phyloP scores from a whole-genome alignment of 2,797 vertebrate genomes.

The Myoxocephalus aenaeus region DNA sequence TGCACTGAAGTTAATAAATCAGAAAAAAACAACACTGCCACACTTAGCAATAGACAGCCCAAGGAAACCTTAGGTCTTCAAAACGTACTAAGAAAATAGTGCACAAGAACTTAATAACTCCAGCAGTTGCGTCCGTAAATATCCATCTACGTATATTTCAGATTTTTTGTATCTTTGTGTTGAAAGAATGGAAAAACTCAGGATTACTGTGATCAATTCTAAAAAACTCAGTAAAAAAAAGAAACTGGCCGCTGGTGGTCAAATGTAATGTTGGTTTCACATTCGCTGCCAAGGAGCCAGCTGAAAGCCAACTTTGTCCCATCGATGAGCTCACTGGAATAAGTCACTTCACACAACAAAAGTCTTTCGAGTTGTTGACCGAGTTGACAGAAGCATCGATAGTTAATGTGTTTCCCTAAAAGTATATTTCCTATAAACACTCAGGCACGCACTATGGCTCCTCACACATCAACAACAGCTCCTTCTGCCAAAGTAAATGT shows the following conservation, averaged over 20 bases:
- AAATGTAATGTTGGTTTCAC: background rate
- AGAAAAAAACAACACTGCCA: background rate
- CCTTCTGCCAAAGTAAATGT: slow-evolving; percentile 32
- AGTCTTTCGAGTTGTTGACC: background rate
- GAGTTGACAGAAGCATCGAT: background rate
- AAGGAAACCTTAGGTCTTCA: too few relatives aligned
- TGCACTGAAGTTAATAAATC: background rate
- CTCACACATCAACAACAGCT: slow-evolving; percentile 23
- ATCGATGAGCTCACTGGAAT: background rate
- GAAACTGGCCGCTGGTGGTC: too few relatives aligned
- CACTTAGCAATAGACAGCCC: background rate
- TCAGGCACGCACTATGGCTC: slow-evolving; percentile 3
- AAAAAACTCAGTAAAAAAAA: too few relatives aligned
- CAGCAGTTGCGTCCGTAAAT: background rate
- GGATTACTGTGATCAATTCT: too few relatives aligned
- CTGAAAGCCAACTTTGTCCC: background rate
- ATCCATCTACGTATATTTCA: background rate
- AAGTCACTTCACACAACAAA: background rate
- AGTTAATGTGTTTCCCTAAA: background rate
- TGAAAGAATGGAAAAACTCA: too few relatives aligned
- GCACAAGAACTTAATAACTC: background rate
- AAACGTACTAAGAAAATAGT: background rate
- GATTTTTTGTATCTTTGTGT: background rate
- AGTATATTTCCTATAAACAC: slow-evolving; percentile 6
- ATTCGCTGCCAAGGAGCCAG: background rate